phyloP scores from a whole-genome alignment of 1,140 invertebrate species.

The Metopolophium dirhodum region DNA sequence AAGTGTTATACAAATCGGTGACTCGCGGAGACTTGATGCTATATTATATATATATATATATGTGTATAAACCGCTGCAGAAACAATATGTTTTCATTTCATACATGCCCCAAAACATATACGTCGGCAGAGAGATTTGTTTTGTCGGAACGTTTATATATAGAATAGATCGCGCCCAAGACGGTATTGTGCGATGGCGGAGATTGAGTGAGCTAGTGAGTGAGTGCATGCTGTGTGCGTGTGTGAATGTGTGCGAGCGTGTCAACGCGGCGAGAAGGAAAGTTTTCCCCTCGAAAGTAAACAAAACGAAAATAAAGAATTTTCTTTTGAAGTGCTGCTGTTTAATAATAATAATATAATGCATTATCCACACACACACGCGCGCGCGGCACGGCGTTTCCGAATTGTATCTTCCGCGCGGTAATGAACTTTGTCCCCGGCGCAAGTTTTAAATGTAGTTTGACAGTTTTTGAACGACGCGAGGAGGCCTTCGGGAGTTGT shows the following conservation, averaged over 20 bases:
- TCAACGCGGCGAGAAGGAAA: neutral
- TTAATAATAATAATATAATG: neutral
- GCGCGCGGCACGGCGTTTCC: neutral
- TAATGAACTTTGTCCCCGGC: neutral
- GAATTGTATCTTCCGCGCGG: neutral
- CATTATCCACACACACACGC: neutral
- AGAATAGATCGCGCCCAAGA: neutral
- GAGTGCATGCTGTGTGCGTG: no score
- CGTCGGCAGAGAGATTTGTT: neutral
- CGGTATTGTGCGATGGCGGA: neutral
- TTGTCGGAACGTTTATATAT: neutral
- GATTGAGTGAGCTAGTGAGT: no score
- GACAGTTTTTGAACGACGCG: conserved; percentile 14
- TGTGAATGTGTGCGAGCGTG: neutral
- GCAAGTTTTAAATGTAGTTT: conserved; percentile 38
- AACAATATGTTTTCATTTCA: conserved; percentile 8
- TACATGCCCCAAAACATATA: neutral
- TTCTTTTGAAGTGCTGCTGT: conserved; percentile 13
- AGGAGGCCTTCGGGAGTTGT: conserved; percentile 17
- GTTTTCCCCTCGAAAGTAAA: neutral
- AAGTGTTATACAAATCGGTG: neutral
- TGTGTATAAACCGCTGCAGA: no score
- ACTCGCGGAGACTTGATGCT: no score
- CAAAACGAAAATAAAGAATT: neutral
- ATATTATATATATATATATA: no score